These are phyloP conservation scores for Aquatica leii DNA, from an alignment of 2,888 invertebrate species.

Conservation along the genomic window DNA sequence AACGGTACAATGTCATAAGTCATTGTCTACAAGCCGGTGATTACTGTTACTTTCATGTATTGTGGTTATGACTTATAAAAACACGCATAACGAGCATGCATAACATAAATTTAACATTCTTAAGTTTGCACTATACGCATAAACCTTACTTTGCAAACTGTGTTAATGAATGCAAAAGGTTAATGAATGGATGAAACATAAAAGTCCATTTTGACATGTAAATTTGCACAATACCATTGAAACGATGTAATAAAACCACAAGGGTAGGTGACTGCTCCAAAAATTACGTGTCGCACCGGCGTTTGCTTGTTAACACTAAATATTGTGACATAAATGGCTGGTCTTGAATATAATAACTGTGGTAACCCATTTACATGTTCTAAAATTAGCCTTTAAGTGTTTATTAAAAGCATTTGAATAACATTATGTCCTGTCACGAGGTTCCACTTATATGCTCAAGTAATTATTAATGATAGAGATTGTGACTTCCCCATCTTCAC, in stretches of 20 bases:
- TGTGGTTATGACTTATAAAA: not conserved
- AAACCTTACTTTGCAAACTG: not conserved
- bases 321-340: slow-evolving; percentile 10
- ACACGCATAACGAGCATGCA: not conserved
- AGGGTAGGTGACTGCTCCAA: slow-evolving; percentile 1
- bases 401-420: slow-evolving; percentile 37
- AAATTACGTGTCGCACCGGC: not conserved
- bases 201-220: slow-evolving; percentile 4
- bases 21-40: not conserved
- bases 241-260: not conserved
- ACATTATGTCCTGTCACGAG: slow-evolving; percentile 36
- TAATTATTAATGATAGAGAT: slow-evolving; percentile 29
- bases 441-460: slow-evolving; percentile 31
- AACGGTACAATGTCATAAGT: not conserved
- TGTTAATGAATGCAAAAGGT: slow-evolving; percentile 10
- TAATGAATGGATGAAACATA: slow-evolving; percentile 8
- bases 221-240: not conserved
- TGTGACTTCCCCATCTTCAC: slow-evolving; percentile 23
- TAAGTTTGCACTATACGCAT: not conserved
- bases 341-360: slow-evolving; percentile 8
- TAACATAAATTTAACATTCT: not conserved
- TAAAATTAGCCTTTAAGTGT: slow-evolving; percentile 28
- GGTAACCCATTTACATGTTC: slow-evolving; percentile 24
- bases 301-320: too few relatives aligned
- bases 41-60: slow-evolving; percentile 12